phyloP scores from a whole-genome alignment of 2,113 vertebrate species.

The Ranitomeya variabilis region DNA sequence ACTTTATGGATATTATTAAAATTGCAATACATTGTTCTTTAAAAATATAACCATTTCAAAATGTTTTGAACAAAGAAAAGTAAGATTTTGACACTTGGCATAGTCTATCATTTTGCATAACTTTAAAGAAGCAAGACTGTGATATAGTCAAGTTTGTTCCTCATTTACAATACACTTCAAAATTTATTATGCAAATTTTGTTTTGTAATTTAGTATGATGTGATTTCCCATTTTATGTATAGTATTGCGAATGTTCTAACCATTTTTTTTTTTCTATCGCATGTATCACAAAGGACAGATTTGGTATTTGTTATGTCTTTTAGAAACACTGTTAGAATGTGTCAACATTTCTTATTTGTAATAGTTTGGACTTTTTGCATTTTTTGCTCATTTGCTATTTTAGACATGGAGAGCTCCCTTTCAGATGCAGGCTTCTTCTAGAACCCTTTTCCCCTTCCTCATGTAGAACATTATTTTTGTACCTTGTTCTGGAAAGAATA shows the following conservation, averaged over 20 bases:
- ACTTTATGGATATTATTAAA: neutral
- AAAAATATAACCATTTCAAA: neutral
- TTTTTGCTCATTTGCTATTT: neutral
- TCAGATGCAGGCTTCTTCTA: neutral
- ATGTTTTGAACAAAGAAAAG: neutral
- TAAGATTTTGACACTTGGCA: neutral
- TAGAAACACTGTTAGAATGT: conserved; percentile 5
- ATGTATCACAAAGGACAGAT: neutral
- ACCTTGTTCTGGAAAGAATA: neutral
- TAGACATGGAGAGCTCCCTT: neutral
- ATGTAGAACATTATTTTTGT: conserved; percentile 3
- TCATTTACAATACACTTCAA: neutral
- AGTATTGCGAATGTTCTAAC: neutral
- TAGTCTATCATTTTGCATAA: neutral
- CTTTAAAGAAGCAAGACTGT: neutral
- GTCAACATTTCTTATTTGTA: neutral
- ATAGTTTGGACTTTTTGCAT: neutral
- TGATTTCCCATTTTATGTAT: neutral
- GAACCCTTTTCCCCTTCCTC: neutral
- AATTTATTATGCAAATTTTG: conserved; percentile 15
- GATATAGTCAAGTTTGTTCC: neutral
- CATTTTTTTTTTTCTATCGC: neutral
- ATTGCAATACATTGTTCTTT: neutral
- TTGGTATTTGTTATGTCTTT: neutral
- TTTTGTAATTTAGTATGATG: neutral